Base-by-base conservation (phyloP, 2,797 vertebrate genomes). In the Pagetopsis macropterus region DNA sequence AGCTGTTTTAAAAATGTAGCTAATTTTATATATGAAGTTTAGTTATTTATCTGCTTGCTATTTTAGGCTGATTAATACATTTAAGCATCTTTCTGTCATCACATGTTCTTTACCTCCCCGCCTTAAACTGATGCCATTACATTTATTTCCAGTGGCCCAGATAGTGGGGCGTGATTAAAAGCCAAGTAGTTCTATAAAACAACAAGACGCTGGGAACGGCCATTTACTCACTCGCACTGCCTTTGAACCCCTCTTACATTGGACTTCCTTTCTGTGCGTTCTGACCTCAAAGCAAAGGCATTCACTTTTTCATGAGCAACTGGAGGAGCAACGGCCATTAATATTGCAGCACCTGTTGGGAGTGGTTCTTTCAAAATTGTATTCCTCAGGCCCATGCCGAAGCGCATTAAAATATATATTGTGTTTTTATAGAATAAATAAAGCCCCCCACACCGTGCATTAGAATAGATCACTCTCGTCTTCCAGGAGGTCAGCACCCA, bases 291-390 rank as follows among this genome's bases (percentile, higher is more conserved):
- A 90, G 78, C 70, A 65, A 77, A 90, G 70, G 57, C 76, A 62
- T 89, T 92, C 85, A 90, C 88, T 89, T 91, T 91, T 90, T 92
- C 85, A 91, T 90, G 86, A 92, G 84, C 70, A 77, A 63, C 72
- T 23, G 40, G 83, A 88, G 89, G 23, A 79, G 76, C 85, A 71
- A 75, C 15, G 37, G 17, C 21, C 91, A 94, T 95, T 89, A 94
- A 94, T 95, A 94, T 93, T 95, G 90, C 93, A 95, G 84, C 82
- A 76, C 58, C 83, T 85, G 84, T 88, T 86, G 88, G 88, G 82
- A 91, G 81, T 81, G 80, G 70, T 80, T 83, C 83, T 89, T 84
- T 89, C 85, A 84, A 90, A 89, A 88, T 78, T 91, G 87, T 89
- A 75, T 89, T 94, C 87, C 83, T 85, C 73, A 44, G 84, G 84